A percentile compares a stretch with the other conserved stretches of the same genome.
phyloP scores from a whole-genome alignment of 2,113 vertebrate genomes.

The Leucopsar rothschildi region DNA sequence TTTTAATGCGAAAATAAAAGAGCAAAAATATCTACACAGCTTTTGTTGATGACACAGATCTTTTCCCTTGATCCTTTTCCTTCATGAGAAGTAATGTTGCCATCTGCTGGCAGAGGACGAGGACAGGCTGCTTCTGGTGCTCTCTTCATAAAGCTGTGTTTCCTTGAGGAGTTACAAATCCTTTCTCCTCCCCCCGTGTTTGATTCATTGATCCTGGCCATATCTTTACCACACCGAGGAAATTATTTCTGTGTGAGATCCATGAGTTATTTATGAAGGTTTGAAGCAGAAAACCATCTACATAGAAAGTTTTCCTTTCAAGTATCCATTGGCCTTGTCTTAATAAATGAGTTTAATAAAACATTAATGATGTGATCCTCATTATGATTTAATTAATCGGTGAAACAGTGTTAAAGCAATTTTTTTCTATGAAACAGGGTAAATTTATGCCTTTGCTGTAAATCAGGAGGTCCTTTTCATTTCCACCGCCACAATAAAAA shows the following conservation, averaged over 20 bases:
- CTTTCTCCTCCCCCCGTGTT: rapidly evolving
- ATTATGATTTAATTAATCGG: background rate
- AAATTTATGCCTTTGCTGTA: background rate
- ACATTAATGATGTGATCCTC: background rate
- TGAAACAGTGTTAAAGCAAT: background rate
- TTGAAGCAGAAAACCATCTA: background rate
- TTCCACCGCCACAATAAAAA: background rate
- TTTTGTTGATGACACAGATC: background rate
- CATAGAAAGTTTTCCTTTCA: background rate
- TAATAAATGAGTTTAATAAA: background rate
- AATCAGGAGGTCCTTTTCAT: background rate
- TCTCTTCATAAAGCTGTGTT: background rate
- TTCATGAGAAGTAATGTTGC: background rate
- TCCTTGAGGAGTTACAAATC: background rate
- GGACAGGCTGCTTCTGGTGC: background rate
- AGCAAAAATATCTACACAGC: background rate
- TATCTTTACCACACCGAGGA: background rate
- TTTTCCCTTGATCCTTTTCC: background rate
- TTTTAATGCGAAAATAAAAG: background rate
- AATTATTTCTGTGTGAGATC: background rate
- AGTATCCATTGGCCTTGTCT: background rate
- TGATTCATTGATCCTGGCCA: background rate
- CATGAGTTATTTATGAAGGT: background rate
- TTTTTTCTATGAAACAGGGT: background rate
- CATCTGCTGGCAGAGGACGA: conserved; percentile 36